Evolutionary conservation across 2,797 vertebrate species (phyloP), one percentile per base, ranked within the genome.

Genomic region (Enteromius paludinosus): DNA sequence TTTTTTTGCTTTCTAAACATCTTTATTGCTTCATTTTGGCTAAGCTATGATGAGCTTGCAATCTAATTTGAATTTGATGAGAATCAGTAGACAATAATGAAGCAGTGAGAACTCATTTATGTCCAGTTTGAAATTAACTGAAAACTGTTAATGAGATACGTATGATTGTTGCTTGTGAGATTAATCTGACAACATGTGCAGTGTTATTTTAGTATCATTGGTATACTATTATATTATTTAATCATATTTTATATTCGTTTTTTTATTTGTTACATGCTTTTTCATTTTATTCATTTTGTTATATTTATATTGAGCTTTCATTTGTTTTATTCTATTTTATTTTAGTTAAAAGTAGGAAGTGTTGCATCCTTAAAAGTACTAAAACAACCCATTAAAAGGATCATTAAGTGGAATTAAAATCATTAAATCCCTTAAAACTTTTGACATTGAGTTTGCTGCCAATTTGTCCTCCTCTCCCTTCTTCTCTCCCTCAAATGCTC

Each of bases 401-500:
- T 49, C 70, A 72, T 18, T 74, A 25, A 74, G 52, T 74, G 33
- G 4, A 74, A 41, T 59, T 59, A 25, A n/a, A 59, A 41, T 59
- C 0, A 74, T 56, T 17, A 59, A 74, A 74, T 38, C 12, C 33
- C 33, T 10, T 38, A 74, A 15, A 74, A 54, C 14, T 17, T 74
- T 41, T 54, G 30, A 52, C 41, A 59, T 15, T 45, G 25, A 30
- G 35, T 79, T 78, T 71, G 25, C 43, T 74, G 14, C 38, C 74
- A 64, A 59, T 62, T 45, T 45, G 25, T 62, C 23, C 18, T 14
- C n/a, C 73, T 15, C 35, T 76, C 5, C 23, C 35, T 25, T 47
- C 45, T 17, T 47, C 18, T 47, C 41, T 56, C 28, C 30, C 70
- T 65, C 20, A 23, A n/a, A 47, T 66, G 43, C 15, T 49, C 38